Conservation (phyloP, 2,797 vertebrate genomes). For the Thripadectes ignobilis region DNA sequence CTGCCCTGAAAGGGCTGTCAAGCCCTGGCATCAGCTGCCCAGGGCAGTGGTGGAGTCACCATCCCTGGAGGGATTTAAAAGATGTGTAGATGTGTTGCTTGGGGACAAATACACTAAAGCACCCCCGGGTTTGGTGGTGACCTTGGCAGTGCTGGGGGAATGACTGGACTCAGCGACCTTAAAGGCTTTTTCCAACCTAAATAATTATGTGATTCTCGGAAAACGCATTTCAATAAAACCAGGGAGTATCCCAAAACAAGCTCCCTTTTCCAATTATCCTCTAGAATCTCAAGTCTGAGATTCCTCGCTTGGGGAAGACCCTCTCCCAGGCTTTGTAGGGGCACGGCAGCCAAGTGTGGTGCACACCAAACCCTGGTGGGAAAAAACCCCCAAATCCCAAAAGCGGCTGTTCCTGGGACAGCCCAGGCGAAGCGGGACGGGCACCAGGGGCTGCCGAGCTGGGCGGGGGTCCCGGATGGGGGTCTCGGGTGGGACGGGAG, state of each 20-base stretch:
- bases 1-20: neutral
- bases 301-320: neutral
- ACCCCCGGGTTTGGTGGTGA: neutral
- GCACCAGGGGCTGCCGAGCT: neutral
- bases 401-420: fast-evolving
- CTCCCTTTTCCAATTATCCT: fast-evolving
- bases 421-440: no score
- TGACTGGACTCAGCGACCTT: fast-evolving
- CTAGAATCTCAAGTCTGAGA: neutral
- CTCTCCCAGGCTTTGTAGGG: fast-evolving
- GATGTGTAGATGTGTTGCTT: neutral
- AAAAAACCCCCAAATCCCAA: fast-evolving
- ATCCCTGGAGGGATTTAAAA: no score
- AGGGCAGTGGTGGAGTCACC: neutral
- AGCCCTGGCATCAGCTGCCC: neutral
- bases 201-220: neutral
- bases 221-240: neutral
- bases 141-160: neutral
- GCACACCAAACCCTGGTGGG: fast-evolving
- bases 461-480: fast-evolving
- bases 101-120: neutral
- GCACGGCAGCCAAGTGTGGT: fast-evolving
- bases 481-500: fast-evolving
- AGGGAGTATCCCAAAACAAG: fast-evolving
- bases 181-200: neutral